Base-by-base conservation (phyloP, 2,888 invertebrate species). In the Megamerina dolium region DNA sequence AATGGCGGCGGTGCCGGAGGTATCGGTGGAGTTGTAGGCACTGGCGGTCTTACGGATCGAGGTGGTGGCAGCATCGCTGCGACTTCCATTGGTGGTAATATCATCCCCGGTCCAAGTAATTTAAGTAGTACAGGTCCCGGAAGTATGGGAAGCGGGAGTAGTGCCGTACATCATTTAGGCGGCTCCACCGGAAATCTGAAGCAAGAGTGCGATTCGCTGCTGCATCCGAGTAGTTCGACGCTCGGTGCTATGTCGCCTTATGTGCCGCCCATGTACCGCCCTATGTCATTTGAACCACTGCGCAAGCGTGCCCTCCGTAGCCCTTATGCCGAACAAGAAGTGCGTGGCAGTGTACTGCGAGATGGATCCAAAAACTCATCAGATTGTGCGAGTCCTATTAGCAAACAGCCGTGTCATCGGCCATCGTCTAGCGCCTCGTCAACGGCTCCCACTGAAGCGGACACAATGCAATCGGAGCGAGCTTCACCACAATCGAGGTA, bases 291-390 rank as follows among this genome's bases (percentile, higher is more conserved):
- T 48, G 75, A 75, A 52, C 67, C 73, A 45, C 63, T 72, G 40
- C 64, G 77, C 69, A 84, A 78, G 62, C 73, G 77, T 54, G 74
- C 74, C 51, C 70, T 77, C 57, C 75, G 76, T 57, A 78, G 69
- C 69, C 80, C 71, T n/a, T 72, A 67, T 49, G 62, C 62, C 48
- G 71, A 72, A 44, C 72, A 70, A 53, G 72, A 72, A 48, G 68
- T 74, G 45, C 74, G 83, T 53, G 82, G 81, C 34, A 82, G 82
- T 49, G 84, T 84, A 14, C 64, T 84, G 55, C 73, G 83, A 45
- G 83, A 83, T 60, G 72, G 72, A 37, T 72, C 72, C 17, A 73
- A 73, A 52, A 70, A 68, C 54, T 73, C 62, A 49, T 61, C 63
- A 34, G 72, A 71, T 44, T 70, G 73, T 52, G 73, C 75, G 34